Evolutionary conservation across 2,888 invertebrate species (phyloP), one percentile per base, ranked within the genome.

Genomic region (Pedicia rivosa): DNA sequence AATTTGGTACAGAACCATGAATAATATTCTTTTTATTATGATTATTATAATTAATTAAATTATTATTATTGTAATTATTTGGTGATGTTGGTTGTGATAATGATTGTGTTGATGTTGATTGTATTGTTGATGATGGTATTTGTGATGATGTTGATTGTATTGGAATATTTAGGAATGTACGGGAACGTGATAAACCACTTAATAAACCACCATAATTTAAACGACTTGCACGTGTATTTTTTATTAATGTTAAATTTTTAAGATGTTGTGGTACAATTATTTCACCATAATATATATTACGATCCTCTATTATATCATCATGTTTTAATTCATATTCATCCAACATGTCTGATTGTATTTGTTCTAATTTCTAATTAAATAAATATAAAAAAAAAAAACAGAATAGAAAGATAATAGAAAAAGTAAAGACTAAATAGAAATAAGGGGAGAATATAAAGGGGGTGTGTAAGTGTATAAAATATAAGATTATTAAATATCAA

Each of bases 321-420:
- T 47, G 48, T 40, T 46, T 48, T 44, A 49, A 46, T 39, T 52
- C 53, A 43, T 50, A 49, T 32, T 44, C 43, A 33, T 48, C 46
- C 29, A 51, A 44, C 51, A 53, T 52, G 34, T 44, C 42, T 36
- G 48, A 47, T 32, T 60, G 61, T 60, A 61, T 84, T 88, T 80
- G 80, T 78, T 62, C 90, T 88, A 53, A 13, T 27, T 39, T 41
- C 41, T 41, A 35, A n/a, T 38, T 24, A 27, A 28, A 14, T 12
- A n/a, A n/a, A n/a, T n/a, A n/a, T n/a, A n/a, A n/a, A n/a, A n/a
- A n/a, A n/a, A n/a, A n/a, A n/a, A n/a, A n/a, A n/a, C n/a, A n/a
- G n/a, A n/a, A n/a, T n/a, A n/a, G n/a, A n/a, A n/a, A n/a, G n/a
- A n/a, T n/a, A n/a, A n/a, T n/a, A n/a, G n/a, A n/a, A n/a, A n/a